Evolutionary conservation across 2,113 vertebrate genomes (phyloP).

Genomic region (Gopherus evgoodei): DNA sequence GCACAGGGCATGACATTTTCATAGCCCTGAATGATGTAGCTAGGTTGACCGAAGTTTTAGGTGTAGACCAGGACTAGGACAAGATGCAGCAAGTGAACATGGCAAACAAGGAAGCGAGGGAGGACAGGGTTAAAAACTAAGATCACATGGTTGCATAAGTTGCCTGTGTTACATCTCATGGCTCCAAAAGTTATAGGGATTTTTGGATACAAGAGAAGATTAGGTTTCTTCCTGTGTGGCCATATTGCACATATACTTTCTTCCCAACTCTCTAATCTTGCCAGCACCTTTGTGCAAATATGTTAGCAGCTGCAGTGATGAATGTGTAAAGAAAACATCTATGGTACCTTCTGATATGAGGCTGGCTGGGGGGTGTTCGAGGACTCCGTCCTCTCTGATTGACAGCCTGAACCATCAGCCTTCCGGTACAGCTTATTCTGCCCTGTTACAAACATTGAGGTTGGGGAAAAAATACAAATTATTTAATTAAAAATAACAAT

Average conservation of each 20-base stretch:
- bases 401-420: slow-evolving; percentile 98
- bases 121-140: not conserved
- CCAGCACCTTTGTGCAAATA: not conserved
- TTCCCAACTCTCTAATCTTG: not conserved
- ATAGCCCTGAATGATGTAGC: not conserved
- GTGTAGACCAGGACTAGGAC: not conserved
- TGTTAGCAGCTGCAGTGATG: not conserved
- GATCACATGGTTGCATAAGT: not conserved
- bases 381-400: slow-evolving; percentile 96
- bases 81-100: not conserved
- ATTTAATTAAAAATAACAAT: not conserved
- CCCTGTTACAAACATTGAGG: slow-evolving; percentile 81
- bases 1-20: not conserved
- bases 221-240: not conserved
- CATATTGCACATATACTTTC: not conserved
- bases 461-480: not conserved
- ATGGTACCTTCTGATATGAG: slow-evolving; percentile 91
- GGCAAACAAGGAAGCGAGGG: not conserved
- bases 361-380: slow-evolving; percentile 86
- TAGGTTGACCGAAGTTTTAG: not conserved
- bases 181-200: not conserved
- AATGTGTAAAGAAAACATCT: not conserved
- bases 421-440: slow-evolving; percentile 92
- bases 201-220: not conserved
- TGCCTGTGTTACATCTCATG: not conserved